Evolutionary conservation across 35 echinoderm and acorn worm species (phyloP).

Genomic region (Diadema setosum): DNA sequence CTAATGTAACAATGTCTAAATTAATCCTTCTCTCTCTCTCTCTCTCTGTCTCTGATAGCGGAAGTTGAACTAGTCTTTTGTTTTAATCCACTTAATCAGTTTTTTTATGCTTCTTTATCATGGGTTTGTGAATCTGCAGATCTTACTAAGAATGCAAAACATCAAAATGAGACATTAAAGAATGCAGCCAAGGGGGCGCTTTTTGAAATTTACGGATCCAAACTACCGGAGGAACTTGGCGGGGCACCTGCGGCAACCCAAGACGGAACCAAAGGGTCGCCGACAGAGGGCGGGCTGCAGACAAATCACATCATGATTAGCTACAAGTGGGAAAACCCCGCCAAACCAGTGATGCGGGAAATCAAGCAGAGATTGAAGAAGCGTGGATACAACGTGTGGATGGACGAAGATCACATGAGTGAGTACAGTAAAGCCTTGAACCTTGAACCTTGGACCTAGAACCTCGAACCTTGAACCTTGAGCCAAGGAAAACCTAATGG

Average conservation of each 20-base stretch:
- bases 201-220: neutral
- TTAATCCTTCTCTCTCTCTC: too few species aligned
- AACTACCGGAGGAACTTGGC: neutral
- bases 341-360: neutral
- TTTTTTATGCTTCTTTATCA: too few species aligned
- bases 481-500: too few species aligned
- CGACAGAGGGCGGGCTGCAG: neutral
- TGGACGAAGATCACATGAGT: constrained; percentile 19
- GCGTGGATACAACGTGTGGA: constrained; percentile 12
- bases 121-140: too few species aligned
- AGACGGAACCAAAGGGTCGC: neutral
- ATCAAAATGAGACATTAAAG: neutral
- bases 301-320: constrained; percentile 33
- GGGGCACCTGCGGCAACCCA: neutral
- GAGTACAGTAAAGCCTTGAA: neutral
- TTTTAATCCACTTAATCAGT: too few species aligned
- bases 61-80: too few species aligned
- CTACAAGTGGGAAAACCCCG: constrained; percentile 6
- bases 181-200: neutral
- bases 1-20: too few species aligned
- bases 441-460: neutral
- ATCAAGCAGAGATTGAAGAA: neutral
- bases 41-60: too few species aligned
- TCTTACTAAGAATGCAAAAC: neutral
- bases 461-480: too few species aligned